phyloP scores from a whole-genome alignment of 2,888 invertebrate species.

The Atherix ibis region DNA sequence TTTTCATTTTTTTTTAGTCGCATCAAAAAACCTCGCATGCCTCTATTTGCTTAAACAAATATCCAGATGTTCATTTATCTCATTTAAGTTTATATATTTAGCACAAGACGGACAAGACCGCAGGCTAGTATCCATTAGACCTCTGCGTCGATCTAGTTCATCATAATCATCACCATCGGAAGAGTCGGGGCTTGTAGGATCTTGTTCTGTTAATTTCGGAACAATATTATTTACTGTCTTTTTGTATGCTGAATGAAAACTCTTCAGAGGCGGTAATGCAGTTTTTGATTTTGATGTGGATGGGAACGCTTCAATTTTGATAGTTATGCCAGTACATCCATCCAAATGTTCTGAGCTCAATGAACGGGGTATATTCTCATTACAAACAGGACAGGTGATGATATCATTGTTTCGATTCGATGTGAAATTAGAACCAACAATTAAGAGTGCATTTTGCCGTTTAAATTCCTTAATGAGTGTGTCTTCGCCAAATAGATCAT shows the following conservation, averaged over 20 bases:
- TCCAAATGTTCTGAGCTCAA: slow-evolving; percentile 25
- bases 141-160: slow-evolving; percentile 16
- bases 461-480: slow-evolving; percentile 25
- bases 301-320: slow-evolving; percentile 13
- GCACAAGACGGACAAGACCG: slow-evolving; percentile 25
- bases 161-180: not conserved
- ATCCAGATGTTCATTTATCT: slow-evolving; percentile 23
- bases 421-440: slow-evolving; percentile 15
- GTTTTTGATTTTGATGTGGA: slow-evolving; percentile 8
- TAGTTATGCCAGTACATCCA: slow-evolving; percentile 25
- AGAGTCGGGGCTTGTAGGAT: not conserved
- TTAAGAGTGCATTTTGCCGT: slow-evolving; percentile 19
- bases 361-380: slow-evolving; percentile 23
- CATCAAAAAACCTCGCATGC: too few relatives aligned
- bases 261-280: not conserved
- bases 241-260: slow-evolving; percentile 9
- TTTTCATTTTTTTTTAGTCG: too few relatives aligned
- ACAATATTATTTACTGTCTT: slow-evolving; percentile 8
- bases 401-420: slow-evolving; percentile 23
- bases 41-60: slow-evolving; percentile 19
- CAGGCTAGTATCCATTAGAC: slow-evolving; percentile 17
- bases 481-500: slow-evolving; percentile 27
- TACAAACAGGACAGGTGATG: slow-evolving; percentile 27
- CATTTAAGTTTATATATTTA: slow-evolving; percentile 18
- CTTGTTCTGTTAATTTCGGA: not conserved